Percentiles rank a stretch among this genome's conserved stretches.
Conservation (phyloP, 2,797 vertebrate genomes). For the Sebastes steindachneri region DNA sequence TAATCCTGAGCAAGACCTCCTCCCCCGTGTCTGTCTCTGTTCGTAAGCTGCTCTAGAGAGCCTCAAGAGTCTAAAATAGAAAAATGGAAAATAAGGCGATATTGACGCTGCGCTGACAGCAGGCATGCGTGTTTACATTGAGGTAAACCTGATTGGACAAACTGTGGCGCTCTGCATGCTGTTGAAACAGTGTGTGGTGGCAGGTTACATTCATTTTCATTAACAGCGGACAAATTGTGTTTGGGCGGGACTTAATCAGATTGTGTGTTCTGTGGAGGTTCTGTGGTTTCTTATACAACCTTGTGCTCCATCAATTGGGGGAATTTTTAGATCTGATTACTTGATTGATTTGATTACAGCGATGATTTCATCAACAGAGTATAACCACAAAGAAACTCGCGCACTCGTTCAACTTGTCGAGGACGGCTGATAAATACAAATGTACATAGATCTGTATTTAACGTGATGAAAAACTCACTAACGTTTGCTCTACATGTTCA, state of each 20-base stretch:
- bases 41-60: background rate
- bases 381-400: constrained; percentile 37
- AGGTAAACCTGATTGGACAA: background rate
- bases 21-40: background rate
- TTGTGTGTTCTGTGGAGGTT: constrained; percentile 58
- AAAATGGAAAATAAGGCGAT: background rate
- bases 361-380: constrained; percentile 46
- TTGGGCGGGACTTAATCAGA: constrained; percentile 66
- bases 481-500: background rate
- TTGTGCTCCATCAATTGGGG: constrained; percentile 47
- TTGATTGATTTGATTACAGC: constrained; percentile 67
- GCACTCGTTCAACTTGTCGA: background rate
- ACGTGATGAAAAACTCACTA: background rate
- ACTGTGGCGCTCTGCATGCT: background rate
- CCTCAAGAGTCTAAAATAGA: background rate
- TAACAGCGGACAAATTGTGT: constrained; percentile 62
- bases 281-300: constrained; percentile 57
- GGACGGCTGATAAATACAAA: background rate
- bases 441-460: background rate
- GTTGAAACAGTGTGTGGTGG: constrained; percentile 36
- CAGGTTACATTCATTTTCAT: constrained; percentile 73
- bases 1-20: background rate
- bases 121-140: constrained; percentile 9
- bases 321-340: constrained; percentile 68
- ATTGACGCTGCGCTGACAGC: background rate